phyloP scores from a whole-genome alignment of 2,113 vertebrate species.

The Prionailurus bengalensis region DNA sequence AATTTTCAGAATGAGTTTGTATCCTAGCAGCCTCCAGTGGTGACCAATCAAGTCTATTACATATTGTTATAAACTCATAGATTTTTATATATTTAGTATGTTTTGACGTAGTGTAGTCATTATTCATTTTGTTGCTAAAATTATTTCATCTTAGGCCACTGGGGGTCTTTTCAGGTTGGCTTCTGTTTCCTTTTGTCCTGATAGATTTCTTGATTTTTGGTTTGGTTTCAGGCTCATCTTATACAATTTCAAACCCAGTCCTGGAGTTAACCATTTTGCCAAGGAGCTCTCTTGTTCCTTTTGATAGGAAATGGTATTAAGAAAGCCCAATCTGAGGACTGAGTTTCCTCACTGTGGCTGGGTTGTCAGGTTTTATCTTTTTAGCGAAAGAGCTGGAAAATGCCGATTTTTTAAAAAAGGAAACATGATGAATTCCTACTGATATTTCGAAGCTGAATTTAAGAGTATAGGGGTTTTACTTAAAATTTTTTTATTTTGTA shows the following conservation, averaged over 20 bases:
- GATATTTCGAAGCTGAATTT: slow-evolving; percentile 54
- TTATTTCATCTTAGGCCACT: neutral
- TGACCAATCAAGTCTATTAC: slow-evolving; percentile 43
- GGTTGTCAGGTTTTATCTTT: slow-evolving; percentile 7
- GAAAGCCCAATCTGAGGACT: neutral
- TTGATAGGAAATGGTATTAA: slow-evolving; percentile 8
- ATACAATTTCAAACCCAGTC: neutral
- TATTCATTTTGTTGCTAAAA: slow-evolving; percentile 60
- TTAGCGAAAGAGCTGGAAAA: slow-evolving; percentile 25
- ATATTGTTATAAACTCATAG: slow-evolving; percentile 25
- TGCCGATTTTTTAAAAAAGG: neutral
- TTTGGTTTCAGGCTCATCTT: slow-evolving; percentile 47
- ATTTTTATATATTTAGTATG: slow-evolving; percentile 63
- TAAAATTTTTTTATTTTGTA: slow-evolving; percentile 54
- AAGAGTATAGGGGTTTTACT: neutral
- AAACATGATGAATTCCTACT: neutral
- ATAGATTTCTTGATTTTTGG: slow-evolving; percentile 25
- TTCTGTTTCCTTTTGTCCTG: slow-evolving; percentile 31
- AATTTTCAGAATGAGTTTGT: slow-evolving; percentile 67
- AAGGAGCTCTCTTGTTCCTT: slow-evolving; percentile 17
- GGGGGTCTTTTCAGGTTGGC: neutral
- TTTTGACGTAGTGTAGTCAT: slow-evolving; percentile 42
- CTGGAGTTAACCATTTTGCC: slow-evolving; percentile 9
- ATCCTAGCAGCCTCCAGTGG: slow-evolving; percentile 66
- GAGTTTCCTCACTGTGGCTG: neutral